Base-by-base conservation (phyloP, 2,888 invertebrate species). In the Dryadula phaetusa region DNA sequence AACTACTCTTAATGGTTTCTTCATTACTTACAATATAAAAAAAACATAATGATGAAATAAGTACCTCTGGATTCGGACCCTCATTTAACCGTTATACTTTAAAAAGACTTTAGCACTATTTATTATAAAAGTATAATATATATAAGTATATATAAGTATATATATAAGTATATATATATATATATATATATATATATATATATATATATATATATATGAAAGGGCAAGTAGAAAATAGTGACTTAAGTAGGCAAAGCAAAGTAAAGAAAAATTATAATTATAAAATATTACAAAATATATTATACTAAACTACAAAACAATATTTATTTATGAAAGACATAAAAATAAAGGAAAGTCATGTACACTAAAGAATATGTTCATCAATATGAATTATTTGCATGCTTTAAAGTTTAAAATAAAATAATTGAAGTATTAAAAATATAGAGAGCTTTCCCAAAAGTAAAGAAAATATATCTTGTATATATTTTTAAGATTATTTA, bases 1-100 rank as follows among this genome's bases (percentile, higher is more conserved):
- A 49, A 49, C 42, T 44, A 44, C n/a, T 60, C 7, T 44, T 60
- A 46, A 46, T 46, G 32, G 18, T 60, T 44, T 16, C 18, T 44
- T 25, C 6, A 18, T 60, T 32, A 60, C 16, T 18, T 60, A 60
- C 18, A 44, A 60, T 28, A 20, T 40, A 20, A 56, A 56, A 62
- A 53, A 56, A 62, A 53, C 32, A 62, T 54, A 70, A 42, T 40
- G 54, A 56, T 61, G 63, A 60, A 54, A 61, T 68, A 70, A 68
- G 70, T 70, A 70, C 70, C 68, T 68, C 42, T 60, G 62, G 47
- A 70, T 68, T 66, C 63, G 63, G 62, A 71, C 71, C 71, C 71
- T 71, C 71, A 71, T 71, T 61, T 71, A 69, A 64, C 70, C 70
- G 62, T 70, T 64, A 42, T 4, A 60, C 60, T 60, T 60, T 22